Base-by-base conservation (phyloP, 2,113 vertebrate species). In the Puffinus mauretanicus region DNA sequence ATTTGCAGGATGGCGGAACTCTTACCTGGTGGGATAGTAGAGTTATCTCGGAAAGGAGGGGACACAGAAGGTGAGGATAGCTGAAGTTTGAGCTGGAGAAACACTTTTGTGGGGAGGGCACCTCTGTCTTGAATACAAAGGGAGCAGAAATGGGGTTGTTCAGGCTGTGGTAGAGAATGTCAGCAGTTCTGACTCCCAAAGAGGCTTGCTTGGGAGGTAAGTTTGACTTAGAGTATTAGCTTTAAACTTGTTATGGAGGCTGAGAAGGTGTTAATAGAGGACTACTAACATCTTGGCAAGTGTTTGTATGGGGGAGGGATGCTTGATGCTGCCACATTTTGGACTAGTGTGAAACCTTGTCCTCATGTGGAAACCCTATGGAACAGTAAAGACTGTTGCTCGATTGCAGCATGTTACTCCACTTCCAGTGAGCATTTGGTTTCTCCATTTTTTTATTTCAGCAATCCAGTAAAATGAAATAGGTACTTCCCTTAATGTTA, bases 101-200 rank as follows among this genome's bases (percentile, higher is more conserved):
- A 34, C 22, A 40, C 2, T 60, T 69, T 6, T 25, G 9, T 65
- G 51, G 46, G 12, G 27, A 73, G 34, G 16, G 9, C 14, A 69
- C 17, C 10, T 22, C 6, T 1, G 6, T 0, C 0, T 2, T 42
- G 25, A 83, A n/a, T 11, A 52, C 16, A 25, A 62, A 58, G 9
- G 13, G 10, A 49, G 30, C 4, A 70, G 46, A 49, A 95, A 10
- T 69, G 22, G 16, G 7, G 2, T 64, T 36, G 22, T 36, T 55
- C 19, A 27, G 51, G 17, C 17, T 60, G 6, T 17, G 4, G 6
- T 18, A 36, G 52, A 67, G n/a, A 38, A 11, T 29, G 8, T 6
- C 21, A 12, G 38, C 3, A n/a, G 36, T 62, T 79, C 69, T 9
- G 44, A 55, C 25, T n/a, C 44, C 6, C 3, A 4, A n/a, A 24